phyloP scores from a whole-genome alignment of 2,888 invertebrate genomes.

The Parnassius mnemosyne region DNA sequence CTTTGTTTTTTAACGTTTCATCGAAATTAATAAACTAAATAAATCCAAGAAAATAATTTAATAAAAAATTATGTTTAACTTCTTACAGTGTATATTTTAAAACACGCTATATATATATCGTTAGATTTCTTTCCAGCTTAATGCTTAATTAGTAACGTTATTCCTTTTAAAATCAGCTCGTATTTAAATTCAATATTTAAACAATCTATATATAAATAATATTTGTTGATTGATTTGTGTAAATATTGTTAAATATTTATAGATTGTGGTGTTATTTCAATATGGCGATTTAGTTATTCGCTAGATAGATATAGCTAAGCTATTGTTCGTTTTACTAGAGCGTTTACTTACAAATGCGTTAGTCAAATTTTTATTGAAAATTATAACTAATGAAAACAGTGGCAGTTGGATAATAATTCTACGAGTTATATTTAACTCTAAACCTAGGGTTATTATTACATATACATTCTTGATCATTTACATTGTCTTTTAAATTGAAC shows the following conservation, averaged over 20 bases:
- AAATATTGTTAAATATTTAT: slow-evolving; percentile 28
- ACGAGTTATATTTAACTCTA: too few relatives aligned
- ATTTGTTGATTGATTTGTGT: slow-evolving; percentile 26
- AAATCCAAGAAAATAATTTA: slow-evolving; percentile 5
- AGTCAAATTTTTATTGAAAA: background rate
- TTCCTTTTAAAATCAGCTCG: slow-evolving; percentile 23
- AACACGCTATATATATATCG: slow-evolving; percentile 16
- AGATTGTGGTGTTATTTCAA: slow-evolving; percentile 22
- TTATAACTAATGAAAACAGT: too few relatives aligned
- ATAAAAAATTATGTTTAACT: slow-evolving; percentile 16
- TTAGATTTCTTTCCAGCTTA: slow-evolving; percentile 24
- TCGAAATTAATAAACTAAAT: slow-evolving; percentile 8
- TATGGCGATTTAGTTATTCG: slow-evolving; percentile 22
- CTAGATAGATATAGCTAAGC: slow-evolving; percentile 24
- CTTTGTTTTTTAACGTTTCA: slow-evolving; percentile 4
- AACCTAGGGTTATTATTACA: too few relatives aligned
- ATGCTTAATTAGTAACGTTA: slow-evolving; percentile 22
- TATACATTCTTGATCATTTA: too few relatives aligned
- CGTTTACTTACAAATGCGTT: slow-evolving; percentile 5
- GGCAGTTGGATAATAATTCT: too few relatives aligned
- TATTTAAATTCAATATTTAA: slow-evolving; percentile 24
- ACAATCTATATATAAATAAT: slow-evolving; percentile 21
- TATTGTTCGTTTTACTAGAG: slow-evolving; percentile 18
- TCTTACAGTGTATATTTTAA: slow-evolving; percentile 9
- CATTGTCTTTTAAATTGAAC: too few relatives aligned